Conservation (phyloP, 2,888 invertebrate species). For the Dolichopus griseipennis region DNA sequence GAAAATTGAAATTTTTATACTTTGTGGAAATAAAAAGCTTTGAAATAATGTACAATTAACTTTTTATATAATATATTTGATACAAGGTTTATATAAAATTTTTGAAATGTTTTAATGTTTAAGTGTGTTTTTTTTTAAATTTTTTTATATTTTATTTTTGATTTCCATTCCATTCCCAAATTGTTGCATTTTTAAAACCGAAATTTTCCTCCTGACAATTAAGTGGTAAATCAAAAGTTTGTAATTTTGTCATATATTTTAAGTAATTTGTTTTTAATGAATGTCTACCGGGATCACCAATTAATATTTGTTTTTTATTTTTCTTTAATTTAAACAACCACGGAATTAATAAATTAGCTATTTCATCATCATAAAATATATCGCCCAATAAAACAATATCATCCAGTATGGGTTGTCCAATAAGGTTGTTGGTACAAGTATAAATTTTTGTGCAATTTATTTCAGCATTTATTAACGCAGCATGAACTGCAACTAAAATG, state of each 20-base stretch:
- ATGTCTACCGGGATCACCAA: constrained; percentile 56
- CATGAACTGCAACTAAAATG: constrained; percentile 47
- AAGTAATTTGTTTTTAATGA: constrained; percentile 43
- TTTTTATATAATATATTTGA: too few species aligned
- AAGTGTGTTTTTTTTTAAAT: too few species aligned
- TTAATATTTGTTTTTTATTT: constrained; percentile 41
- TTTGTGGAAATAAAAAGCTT: too few species aligned
- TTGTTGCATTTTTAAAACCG: constrained; percentile 47
- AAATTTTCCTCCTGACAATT: constrained; percentile 48
- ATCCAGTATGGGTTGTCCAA: constrained; percentile 40
- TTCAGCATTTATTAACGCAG: constrained; percentile 47
- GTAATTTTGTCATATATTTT: constrained; percentile 38
- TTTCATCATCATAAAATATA: constrained; percentile 58
- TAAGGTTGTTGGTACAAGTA: constrained; percentile 43
- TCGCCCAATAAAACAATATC: constrained; percentile 60
- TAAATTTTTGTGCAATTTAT: constrained; percentile 44
- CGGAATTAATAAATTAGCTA: constrained; percentile 46
- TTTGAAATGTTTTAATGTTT: too few species aligned
- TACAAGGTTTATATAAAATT: too few species aligned
- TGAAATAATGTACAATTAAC: too few species aligned
- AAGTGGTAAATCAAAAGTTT: constrained; percentile 44
- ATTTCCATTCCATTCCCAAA: constrained; percentile 35
- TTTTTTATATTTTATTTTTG: too few species aligned
- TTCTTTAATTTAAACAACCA: constrained; percentile 46
- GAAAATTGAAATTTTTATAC: too few species aligned